Evolutionary conservation across 2,888 invertebrate genomes (phyloP).

Genomic region (Linnaemya vulpina): DNA sequence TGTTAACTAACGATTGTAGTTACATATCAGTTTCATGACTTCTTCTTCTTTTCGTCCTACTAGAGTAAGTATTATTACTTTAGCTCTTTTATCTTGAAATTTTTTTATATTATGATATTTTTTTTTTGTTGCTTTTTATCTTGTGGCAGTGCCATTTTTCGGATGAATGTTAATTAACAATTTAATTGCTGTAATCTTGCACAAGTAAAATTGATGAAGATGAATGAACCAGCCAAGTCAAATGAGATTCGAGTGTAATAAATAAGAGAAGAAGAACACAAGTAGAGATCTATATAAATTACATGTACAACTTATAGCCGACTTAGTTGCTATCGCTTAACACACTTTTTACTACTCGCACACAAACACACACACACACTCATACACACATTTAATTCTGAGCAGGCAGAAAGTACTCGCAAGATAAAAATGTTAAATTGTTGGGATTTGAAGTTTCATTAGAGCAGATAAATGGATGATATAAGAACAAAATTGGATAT

Average conservation of each 20-base stretch:
- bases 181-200: slow-evolving; percentile 71
- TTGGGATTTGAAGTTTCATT: slow-evolving; percentile 51
- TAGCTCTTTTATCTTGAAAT: too few species aligned
- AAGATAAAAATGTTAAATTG: slow-evolving; percentile 67
- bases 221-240: slow-evolving; percentile 62
- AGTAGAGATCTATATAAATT: neutral
- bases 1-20: neutral
- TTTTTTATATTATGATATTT: neutral
- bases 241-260: slow-evolving; percentile 55
- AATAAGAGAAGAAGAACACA: slow-evolving; percentile 15
- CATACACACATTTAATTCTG: neutral
- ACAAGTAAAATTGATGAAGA: slow-evolving; percentile 71
- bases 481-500: neutral
- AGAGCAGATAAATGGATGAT: slow-evolving; percentile 9
- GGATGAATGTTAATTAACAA: slow-evolving; percentile 72
- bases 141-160: slow-evolving; percentile 65
- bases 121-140: slow-evolving; percentile 29
- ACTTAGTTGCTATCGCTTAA: slow-evolving; percentile 3
- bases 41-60: neutral
- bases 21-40: neutral
- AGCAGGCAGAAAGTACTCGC: slow-evolving; percentile 6
- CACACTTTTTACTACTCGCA: slow-evolving; percentile 15
- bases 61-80: neutral
- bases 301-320: slow-evolving; percentile 13
- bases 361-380: neutral